Percentiles rank a stretch among this genome's conserved stretches.
Evolutionary conservation across 1,140 invertebrate species (phyloP).

Genomic region (Aphis craccivora): DNA sequence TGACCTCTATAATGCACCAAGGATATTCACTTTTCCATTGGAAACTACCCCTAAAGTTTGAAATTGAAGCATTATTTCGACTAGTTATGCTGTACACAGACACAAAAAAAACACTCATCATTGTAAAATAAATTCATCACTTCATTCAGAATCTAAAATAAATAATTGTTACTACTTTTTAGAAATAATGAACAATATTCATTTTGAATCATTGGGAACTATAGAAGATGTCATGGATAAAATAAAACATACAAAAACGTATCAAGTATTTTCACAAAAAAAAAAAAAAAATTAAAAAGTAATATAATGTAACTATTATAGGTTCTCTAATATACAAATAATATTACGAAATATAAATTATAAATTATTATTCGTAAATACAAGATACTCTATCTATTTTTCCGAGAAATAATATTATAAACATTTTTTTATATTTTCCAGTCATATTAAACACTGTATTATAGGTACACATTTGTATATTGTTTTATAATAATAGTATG

Average conservation of each 20-base stretch:
- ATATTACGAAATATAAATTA: neutral
- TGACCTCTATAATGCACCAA: no score
- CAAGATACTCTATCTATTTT: neutral
- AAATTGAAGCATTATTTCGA: no score
- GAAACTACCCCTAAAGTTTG: no score
- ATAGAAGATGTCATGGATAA: slow-evolving; percentile 1
- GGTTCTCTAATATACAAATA: neutral
- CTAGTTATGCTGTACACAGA: no score
- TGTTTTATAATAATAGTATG: neutral
- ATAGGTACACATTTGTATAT: neutral
- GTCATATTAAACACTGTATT: neutral
- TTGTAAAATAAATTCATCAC: no score
- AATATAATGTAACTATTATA: neutral
- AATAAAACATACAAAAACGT: neutral
- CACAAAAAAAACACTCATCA: no score
- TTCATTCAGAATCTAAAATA: no score
- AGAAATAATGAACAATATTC: neutral
- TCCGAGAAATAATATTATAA: neutral
- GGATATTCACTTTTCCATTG: no score
- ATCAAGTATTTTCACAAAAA: neutral
- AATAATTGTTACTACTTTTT: neutral
- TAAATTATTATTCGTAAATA: neutral
- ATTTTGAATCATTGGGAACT: neutral
- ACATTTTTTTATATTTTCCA: neutral
- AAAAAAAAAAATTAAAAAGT: neutral